phyloP scores from a whole-genome alignment of 2,113 vertebrate genomes.

The Azemiops feae region DNA sequence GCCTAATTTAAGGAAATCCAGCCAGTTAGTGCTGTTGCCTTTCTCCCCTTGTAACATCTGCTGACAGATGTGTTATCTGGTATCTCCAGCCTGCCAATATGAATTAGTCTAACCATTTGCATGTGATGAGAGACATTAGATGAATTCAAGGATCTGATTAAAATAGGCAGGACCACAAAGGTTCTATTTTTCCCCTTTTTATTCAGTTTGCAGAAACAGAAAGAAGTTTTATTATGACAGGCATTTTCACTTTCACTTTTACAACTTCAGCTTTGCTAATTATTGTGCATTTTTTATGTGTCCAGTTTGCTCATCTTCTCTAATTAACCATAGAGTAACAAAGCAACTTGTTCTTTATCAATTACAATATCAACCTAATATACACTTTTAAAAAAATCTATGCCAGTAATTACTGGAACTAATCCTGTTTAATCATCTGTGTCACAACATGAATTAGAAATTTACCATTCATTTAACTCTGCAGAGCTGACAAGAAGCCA shows the following conservation, averaged over 20 bases:
- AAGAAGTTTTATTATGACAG: background rate
- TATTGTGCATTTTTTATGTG: background rate
- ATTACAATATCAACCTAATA: background rate
- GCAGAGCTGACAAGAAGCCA: background rate
- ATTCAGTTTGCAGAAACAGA: background rate
- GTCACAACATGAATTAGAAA: background rate
- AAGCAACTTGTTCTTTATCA: background rate
- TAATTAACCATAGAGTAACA: background rate
- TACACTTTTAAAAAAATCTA: background rate
- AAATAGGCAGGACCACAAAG: background rate
- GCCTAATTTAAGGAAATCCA: background rate
- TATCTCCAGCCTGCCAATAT: background rate
- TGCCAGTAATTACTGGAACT: background rate
- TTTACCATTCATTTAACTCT: background rate
- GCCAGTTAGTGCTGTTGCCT: background rate
- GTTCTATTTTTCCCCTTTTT: background rate
- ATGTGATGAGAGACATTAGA: background rate
- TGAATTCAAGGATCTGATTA: background rate
- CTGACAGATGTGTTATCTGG: background rate
- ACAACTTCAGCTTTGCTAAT: background rate
- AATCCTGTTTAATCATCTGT: background rate
- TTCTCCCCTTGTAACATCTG: background rate
- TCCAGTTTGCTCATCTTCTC: background rate
- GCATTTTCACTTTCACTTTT: background rate
- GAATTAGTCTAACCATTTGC: background rate